Conservation (phyloP, 37 sponge, comb jelly and placozoan species). For the Theonella swinhoei region DNA sequence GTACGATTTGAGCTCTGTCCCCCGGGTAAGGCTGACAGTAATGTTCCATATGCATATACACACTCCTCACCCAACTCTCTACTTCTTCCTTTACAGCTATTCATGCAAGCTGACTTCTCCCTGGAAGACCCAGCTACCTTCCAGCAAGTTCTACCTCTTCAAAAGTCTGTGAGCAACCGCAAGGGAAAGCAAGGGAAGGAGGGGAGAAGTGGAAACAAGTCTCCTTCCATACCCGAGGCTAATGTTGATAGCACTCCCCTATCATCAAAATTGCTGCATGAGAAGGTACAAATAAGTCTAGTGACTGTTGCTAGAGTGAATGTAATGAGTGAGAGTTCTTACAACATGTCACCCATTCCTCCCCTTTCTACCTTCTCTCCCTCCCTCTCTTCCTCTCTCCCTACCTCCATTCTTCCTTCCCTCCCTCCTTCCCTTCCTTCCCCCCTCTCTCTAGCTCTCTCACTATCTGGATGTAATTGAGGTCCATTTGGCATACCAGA, state of each 20-base stretch:
- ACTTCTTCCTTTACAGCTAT: too few species aligned
- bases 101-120: slow-evolving; percentile 69
- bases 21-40: slow-evolving; percentile 25
- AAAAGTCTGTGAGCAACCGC: slow-evolving; percentile 17
- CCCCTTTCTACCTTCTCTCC: neutral
- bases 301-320: neutral
- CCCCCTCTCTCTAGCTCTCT: slow-evolving; percentile 65
- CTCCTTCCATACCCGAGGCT: neutral
- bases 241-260: neutral
- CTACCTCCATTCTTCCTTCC: neutral
- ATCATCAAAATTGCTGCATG: slow-evolving; percentile 80
- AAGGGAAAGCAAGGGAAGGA: neutral
- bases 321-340: neutral
- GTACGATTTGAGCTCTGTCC: slow-evolving; percentile 63
- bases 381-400: neutral
- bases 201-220: neutral
- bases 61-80: too few species aligned
- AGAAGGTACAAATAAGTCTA: slow-evolving; percentile 55
- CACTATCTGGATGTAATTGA: slow-evolving; percentile 94
- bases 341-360: neutral
- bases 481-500: slow-evolving; percentile 92
- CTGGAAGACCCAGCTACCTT: slow-evolving; percentile 82
- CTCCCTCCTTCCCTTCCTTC: neutral
- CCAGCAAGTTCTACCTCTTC: slow-evolving; percentile 72
- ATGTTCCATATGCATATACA: too few species aligned